These are phyloP conservation scores for Sorex maritimensis DNA, from an alignment of 2,797 vertebrate genomes.

Conservation along the genomic window DNA sequence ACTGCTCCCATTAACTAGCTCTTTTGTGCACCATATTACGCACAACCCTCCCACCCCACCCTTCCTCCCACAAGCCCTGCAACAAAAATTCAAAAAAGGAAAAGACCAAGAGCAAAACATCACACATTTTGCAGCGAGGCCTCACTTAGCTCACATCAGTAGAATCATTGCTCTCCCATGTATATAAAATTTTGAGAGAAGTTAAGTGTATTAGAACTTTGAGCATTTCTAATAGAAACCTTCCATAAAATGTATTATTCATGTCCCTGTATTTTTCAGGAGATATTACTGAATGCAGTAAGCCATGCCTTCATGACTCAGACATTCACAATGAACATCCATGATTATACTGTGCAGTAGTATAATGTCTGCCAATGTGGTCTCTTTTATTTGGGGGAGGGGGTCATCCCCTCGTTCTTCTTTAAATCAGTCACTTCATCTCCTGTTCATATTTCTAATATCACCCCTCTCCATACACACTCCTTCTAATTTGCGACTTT, in stretches of 20 bases:
- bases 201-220: background rate
- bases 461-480: conserved; percentile 48
- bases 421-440: conserved; percentile 72
- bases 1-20: conserved; percentile 47
- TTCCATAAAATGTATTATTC: conserved; percentile 17
- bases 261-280: conserved; percentile 35
- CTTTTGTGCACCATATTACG: conserved; percentile 35
- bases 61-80: conserved; percentile 54
- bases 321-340: conserved; percentile 34
- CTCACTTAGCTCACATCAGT: conserved; percentile 31
- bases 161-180: background rate
- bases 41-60: conserved; percentile 1
- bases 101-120: conserved; percentile 44
- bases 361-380: background rate
- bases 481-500: conserved; percentile 72
- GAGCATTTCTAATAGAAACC: conserved; percentile 55
- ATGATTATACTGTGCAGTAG: conserved; percentile 55
- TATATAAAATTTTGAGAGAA: conserved; percentile 56
- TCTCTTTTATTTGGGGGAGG: background rate
- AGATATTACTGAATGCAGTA: conserved; percentile 47
- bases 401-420: conserved; percentile 3
- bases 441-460: conserved; percentile 72
- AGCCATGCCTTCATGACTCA: conserved; percentile 58
- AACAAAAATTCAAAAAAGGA: conserved; percentile 36
- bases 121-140: conserved; percentile 11